Percentiles rank a stretch among this genome's conserved stretches.
These are phyloP conservation scores for Hemicordylus capensis DNA, from an alignment of 2,113 vertebrate species.

Conservation along the genomic window DNA sequence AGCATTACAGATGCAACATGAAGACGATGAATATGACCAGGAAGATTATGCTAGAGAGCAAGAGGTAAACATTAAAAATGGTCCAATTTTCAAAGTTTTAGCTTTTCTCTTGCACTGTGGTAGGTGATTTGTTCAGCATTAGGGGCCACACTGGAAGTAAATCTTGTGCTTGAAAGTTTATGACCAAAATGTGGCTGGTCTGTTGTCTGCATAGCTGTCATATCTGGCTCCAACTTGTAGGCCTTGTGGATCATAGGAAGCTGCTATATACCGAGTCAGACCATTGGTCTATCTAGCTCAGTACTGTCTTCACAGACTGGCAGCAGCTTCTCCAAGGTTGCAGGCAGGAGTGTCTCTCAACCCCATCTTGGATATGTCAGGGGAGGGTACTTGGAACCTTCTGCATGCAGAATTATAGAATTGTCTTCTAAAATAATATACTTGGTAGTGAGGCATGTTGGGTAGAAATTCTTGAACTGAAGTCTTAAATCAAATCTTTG, in stretches of 20 bases:
- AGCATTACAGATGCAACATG: conserved; percentile 76
- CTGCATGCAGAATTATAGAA: too few species aligned
- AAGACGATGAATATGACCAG: conserved; percentile 79
- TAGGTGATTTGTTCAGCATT: not conserved
- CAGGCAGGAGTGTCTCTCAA: too few species aligned
- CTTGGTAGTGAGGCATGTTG: too few species aligned
- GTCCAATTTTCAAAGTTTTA: not conserved
- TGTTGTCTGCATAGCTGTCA: not conserved
- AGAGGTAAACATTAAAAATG: conserved; percentile 70
- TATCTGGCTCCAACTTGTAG: not conserved
- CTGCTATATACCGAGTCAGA: too few species aligned
- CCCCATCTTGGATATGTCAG: too few species aligned
- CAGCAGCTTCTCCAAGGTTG: too few species aligned
- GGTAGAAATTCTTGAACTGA: too few species aligned
- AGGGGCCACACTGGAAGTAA: not conserved
- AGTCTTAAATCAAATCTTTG: too few species aligned
- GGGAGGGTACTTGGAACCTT: too few species aligned
- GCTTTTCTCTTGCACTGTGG: not conserved
- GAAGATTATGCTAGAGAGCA: conserved; percentile 83
- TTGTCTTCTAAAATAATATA: too few species aligned
- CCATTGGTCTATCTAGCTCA: too few species aligned
- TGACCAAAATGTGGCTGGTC: not conserved
- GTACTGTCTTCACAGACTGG: too few species aligned
- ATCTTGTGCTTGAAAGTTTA: not conserved
- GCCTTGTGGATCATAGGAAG: not conserved